Conservation (phyloP, 2,888 invertebrate genomes). For the Parnassius orleans region DNA sequence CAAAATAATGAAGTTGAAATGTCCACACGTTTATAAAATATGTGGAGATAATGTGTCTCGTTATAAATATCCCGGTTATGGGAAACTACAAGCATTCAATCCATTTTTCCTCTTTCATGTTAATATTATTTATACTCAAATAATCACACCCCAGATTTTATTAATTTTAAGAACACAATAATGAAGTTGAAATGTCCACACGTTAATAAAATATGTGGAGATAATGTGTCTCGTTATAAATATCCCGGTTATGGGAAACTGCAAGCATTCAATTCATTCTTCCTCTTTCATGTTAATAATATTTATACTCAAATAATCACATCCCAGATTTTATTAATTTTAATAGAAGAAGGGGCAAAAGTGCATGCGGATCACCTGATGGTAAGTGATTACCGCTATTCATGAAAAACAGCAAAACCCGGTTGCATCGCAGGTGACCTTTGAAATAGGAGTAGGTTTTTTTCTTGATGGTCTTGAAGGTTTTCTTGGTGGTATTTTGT, state of each 20-base stretch:
- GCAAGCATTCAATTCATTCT: constrained; percentile 23
- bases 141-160: too few species aligned
- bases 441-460: too few species aligned
- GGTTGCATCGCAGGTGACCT: too few species aligned
- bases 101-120: constrained; percentile 34
- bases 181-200: constrained; percentile 2
- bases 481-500: too few species aligned
- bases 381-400: too few species aligned
- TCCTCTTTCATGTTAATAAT: constrained; percentile 33
- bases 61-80: constrained; percentile 1
- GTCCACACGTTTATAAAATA: constrained; percentile 2
- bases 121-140: constrained; percentile 8
- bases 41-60: background rate
- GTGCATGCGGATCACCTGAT: too few species aligned
- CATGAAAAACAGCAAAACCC: too few species aligned
- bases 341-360: too few species aligned
- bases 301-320: too few species aligned
- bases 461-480: too few species aligned
- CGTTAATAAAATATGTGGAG: constrained; percentile 4
- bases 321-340: too few species aligned
- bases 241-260: constrained; percentile 5
- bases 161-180: background rate
- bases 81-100: constrained; percentile 16
- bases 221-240: background rate
- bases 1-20: background rate